Evolutionary conservation across 2,113 vertebrate species (phyloP).

Genomic region (Addax nasomaculatus): DNA sequence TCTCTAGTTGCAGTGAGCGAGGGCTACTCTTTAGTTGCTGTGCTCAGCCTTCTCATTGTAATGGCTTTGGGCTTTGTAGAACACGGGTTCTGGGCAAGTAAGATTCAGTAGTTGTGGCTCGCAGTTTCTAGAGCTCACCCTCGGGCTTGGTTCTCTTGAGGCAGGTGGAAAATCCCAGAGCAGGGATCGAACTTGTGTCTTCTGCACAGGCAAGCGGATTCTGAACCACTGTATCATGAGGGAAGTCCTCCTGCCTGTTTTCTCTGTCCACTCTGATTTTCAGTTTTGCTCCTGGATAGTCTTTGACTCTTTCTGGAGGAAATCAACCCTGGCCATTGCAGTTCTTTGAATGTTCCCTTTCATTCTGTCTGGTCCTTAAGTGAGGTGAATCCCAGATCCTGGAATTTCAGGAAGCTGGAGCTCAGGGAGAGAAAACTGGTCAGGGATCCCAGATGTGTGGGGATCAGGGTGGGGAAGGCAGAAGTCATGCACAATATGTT

Average conservation of each 20-base stretch:
- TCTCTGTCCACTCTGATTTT: background rate
- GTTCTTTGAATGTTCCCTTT: background rate
- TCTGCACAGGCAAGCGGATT: background rate
- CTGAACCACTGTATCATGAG: background rate
- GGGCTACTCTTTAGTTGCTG: background rate
- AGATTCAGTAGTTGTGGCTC: background rate
- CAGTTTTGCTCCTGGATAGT: background rate
- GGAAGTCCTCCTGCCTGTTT: background rate
- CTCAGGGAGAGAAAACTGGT: background rate
- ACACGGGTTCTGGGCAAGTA: background rate
- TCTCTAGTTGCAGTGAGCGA: background rate
- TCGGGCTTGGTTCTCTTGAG: background rate
- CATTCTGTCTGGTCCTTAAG: background rate
- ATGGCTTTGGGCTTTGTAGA: background rate
- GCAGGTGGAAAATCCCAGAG: background rate
- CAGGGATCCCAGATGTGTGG: background rate
- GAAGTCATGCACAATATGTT: background rate
- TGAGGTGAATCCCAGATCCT: background rate
- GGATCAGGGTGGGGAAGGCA: background rate
- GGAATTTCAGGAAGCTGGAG: background rate
- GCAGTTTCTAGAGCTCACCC: background rate
- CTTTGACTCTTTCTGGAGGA: background rate
- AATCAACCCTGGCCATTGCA: background rate
- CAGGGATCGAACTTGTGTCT: background rate
- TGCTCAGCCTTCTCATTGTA: background rate